Base-by-base conservation (phyloP, 2,797 vertebrate genomes). In the Mareca strepera region DNA sequence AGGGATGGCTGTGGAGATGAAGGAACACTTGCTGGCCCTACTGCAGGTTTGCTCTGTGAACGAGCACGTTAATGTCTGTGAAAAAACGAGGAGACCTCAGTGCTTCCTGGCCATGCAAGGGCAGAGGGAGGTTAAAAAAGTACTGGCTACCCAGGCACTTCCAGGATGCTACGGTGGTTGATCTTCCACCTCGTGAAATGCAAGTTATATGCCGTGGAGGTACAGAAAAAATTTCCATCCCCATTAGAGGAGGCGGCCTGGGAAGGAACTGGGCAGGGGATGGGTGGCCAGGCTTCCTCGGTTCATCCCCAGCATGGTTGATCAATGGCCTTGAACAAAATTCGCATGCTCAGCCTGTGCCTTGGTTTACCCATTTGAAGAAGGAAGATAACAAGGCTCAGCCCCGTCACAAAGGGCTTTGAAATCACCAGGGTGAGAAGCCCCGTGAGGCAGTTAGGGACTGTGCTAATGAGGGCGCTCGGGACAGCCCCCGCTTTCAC, bases 61-160 rank as follows among this genome's bases (percentile, higher is more conserved):
- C 4, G 3, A 53, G 7, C 12, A 33, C 12, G 11, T 46, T 66
- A 46, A 17, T 11, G 37, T 14, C 39, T 41, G 28, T 43, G 62
- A 41, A 41, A 29, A 29, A 39, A 17, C 0, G 0, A 82, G 60
- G 43, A 78, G 56, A 48, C 8, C 39, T 73, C 33, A 0, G 7
- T 44, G 50, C 44, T 69, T 69, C 66, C 28, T 7, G 12, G 5
- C 6, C 0, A 1, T 0, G 0, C 1, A 56, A 22, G 35, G 20
- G 16, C 4, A 39, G 53, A 4, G 29, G 64, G 41, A 86, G 37
- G 39, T 87, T 81, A 43, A 56, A 58, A 15, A 63, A 9, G 29
- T 35, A 1, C 58, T 25, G 14, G 23, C 8, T 68, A 17, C 18
- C 11, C 20, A 29, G 79, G 31, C 23, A 31, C 16, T 44, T 33